phyloP scores from a whole-genome alignment of 2,797 vertebrate species.

The Eupleurogrammus muticus region DNA sequence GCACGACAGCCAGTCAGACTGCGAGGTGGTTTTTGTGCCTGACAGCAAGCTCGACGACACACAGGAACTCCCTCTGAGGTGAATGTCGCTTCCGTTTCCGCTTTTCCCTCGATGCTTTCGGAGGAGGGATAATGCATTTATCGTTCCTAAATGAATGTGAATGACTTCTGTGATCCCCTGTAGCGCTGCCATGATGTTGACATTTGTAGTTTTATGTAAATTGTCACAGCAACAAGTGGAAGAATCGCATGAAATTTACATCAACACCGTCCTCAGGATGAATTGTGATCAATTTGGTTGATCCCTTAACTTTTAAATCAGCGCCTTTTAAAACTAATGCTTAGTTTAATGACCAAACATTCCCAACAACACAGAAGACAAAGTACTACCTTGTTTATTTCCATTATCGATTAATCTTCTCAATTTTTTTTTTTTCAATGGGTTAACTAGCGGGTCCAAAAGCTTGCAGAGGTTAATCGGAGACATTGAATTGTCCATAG shows the following conservation, averaged over 20 bases:
- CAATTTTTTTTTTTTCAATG: too few species aligned
- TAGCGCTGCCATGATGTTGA: too few species aligned
- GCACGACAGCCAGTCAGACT: constrained; percentile 78
- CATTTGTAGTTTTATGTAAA: background rate
- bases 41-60: constrained; percentile 73
- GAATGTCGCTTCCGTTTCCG: constrained; percentile 14
- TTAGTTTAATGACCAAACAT: too few species aligned
- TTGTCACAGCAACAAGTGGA: background rate
- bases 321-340: too few species aligned
- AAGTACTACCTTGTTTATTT: too few species aligned
- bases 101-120: background rate
- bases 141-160: background rate
- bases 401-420: too few species aligned
- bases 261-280: background rate
- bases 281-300: background rate
- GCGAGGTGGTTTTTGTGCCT: constrained; percentile 73
- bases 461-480: too few species aligned
- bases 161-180: background rate
- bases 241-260: background rate
- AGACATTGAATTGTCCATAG: too few species aligned
- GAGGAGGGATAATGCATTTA: background rate
- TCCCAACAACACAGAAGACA: too few species aligned
- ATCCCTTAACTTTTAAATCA: background rate
- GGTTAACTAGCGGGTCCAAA: too few species aligned
- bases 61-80: constrained; percentile 79